Percentiles rank a stretch among this genome's conserved stretches.
These are phyloP conservation scores for Seriola dumerili DNA, from an alignment of 2,113 vertebrate genomes.

Conservation along the genomic window DNA sequence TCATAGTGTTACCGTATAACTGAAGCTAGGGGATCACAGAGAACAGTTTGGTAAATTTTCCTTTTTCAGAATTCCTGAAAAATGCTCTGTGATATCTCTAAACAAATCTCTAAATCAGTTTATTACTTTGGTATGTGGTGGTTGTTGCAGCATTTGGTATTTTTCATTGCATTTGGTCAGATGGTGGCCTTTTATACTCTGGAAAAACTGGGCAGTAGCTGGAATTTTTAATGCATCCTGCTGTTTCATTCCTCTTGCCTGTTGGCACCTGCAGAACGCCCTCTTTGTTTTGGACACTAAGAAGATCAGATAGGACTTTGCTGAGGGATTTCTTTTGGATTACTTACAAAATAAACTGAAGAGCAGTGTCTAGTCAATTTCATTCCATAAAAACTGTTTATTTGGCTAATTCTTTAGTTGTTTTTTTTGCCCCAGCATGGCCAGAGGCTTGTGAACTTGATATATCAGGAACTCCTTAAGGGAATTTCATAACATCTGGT, in stretches of 20 bases:
- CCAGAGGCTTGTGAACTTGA: too few relatives aligned
- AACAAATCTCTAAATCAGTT: conserved; percentile 21
- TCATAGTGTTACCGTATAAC: neutral
- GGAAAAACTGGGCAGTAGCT: conserved; percentile 6
- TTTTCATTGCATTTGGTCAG: conserved; percentile 35
- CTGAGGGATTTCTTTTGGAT: neutral
- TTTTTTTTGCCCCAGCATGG: too few relatives aligned
- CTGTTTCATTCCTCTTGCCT: neutral
- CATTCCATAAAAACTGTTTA: too few relatives aligned
- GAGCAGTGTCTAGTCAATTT: neutral
- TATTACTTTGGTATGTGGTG: conserved; percentile 37
- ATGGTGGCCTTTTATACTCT: conserved; percentile 9
- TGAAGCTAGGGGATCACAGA: neutral
- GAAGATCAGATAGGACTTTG: neutral
- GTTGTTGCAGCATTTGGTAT: conserved; percentile 17
- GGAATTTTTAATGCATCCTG: neutral
- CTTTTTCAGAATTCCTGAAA: conserved; percentile 4
- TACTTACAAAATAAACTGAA: neutral
- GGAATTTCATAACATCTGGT: too few relatives aligned
- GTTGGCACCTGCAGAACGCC: neutral
- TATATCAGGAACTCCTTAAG: too few relatives aligned
- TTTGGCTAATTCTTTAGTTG: too few relatives aligned
- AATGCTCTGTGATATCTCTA: too few relatives aligned
- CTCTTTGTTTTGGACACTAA: neutral
- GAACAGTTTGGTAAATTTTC: neutral